Base-by-base conservation (phyloP, 2,888 invertebrate genomes). In the Dryocosmus kuriphilus region DNA sequence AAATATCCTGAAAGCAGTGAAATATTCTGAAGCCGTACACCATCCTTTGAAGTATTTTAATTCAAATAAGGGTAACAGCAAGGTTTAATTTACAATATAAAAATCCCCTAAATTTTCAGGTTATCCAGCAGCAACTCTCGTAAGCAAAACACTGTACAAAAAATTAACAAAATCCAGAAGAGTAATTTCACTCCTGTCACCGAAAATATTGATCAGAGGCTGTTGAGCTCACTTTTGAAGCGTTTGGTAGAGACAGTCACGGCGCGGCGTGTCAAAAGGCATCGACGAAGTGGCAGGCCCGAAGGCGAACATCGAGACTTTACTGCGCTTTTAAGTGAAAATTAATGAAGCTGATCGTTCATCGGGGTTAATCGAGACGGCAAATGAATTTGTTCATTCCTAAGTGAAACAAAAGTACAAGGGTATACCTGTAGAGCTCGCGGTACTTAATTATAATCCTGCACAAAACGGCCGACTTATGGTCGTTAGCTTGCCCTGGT, bases 281-380 rank as follows among this genome's bases (percentile, higher is more conserved):
- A 65, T 30, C 78, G 77, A 80, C 74, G 62, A 67, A 60, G 73
- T 80, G 51, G 32, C 73, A 61, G 38, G 41, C 24, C 30, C 67
- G 41, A 6, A 24, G 60, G 77, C 73, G 46, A 75, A n/a, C 32
- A 30, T 76, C 76, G 77, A 63, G 71, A 79, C 60, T 75, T 75
- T 38, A n/a, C 30, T 16, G 35, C 62, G 75, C 75, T 77, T 76
- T 74, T 62, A 77, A 22, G 74, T 41, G 75, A 79, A 71, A 79
- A 80, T 80, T 80, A 78, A 80, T 80, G 80, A 67, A 77, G 76
- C 78, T 41, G 74, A 38, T 62, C 32, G 55, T 41, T 51, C 77
- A 30, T 51, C 24, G n/a, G 24, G 14, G 46, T 16, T 55, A 32
- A 57, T 75, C 74, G 74, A 27, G 35, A 51, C 41, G 38, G 74